A percentile compares a stretch with the other conserved stretches of the same genome.
phyloP scores from a whole-genome alignment of 1,140 invertebrate species.

The Melipona quadrifasciata region DNA sequence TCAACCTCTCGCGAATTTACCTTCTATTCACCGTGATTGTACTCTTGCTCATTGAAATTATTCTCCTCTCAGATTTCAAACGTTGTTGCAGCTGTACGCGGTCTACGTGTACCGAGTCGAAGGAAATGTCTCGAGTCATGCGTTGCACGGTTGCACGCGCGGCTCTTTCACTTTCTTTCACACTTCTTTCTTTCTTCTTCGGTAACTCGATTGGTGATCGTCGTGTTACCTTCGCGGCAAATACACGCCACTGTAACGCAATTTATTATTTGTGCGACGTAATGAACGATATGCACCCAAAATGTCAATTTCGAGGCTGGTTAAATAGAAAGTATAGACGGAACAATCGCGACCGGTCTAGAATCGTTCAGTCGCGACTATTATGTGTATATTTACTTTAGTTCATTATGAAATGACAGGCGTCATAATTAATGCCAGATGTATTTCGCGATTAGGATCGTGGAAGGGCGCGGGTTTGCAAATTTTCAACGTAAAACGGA shows the following conservation, averaged over 20 bases:
- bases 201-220: neutral
- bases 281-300: slow-evolving; percentile 8
- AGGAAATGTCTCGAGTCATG: neutral
- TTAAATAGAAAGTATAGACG: slow-evolving; percentile 30
- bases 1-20: slow-evolving; percentile 5
- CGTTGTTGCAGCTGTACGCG: neutral
- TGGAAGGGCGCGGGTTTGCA: slow-evolving; percentile 20
- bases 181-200: neutral
- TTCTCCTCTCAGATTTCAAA: neutral
- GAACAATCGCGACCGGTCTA: slow-evolving; percentile 29
- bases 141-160: neutral
- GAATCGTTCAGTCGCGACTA: slow-evolving; percentile 50
- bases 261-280: slow-evolving; percentile 19
- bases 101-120: neutral
- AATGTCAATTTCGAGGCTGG: neutral
- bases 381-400: slow-evolving; percentile 56
- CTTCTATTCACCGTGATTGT: slow-evolving; percentile 1
- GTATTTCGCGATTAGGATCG: slow-evolving; percentile 55
- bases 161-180: neutral
- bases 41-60: neutral
- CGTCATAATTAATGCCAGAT: slow-evolving; percentile 57
- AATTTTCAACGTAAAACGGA: slow-evolving; percentile 34
- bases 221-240: neutral
- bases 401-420: slow-evolving; percentile 40
- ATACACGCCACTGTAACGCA: neutral